Evolutionary conservation across 1,140 invertebrate species (phyloP), one percentile per base, ranked within the genome.

Genomic region (Magallana gigas): DNA sequence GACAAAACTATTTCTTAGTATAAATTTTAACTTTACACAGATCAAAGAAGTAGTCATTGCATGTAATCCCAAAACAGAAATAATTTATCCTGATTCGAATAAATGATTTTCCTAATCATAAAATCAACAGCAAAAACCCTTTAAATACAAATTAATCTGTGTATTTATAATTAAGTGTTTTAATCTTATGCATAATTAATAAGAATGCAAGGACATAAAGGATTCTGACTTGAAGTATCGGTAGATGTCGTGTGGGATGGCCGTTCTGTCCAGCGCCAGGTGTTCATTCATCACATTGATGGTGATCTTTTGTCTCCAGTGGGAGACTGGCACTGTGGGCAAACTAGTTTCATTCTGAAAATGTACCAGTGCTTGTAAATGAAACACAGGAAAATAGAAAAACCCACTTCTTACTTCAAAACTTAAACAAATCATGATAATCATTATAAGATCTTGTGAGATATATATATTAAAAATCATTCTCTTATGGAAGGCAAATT

Each of bases 271-370:
- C 80, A 97, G 94, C 56, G 95, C 94, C 57, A 97, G 93, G 12
- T 96, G 92, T 91, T 97, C 97, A 16, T 96, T 96, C 93, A 97
- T 95, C 87, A 97, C 95, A 59, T 95, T 96, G 59, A 97, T 94
- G 64, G 96, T 96, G 59, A 97, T 94, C 82, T 94, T 94, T 85
- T 95, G 96, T 87, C 96, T 95, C 90, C 97, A 95, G 92, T 97
- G 97, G 14, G 96, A 95, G 76, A 96, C 95, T 11, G 94, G 93
- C 23, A 85, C 85, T 18, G 87, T 80, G 36, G 68, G n/a, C 68
- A 64, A 64, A 62, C 82, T 12, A 56, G 68, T 81, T 85, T 90
- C 95, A 95, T n/a, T 96, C 71, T 90, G 18, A 81, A 23, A 80
- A 80, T 48, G 36, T 48, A 48, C 2, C 36, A 48, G 36, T 48